Conservation (phyloP, 2,888 invertebrate species). For the Nebria brevicollis region DNA sequence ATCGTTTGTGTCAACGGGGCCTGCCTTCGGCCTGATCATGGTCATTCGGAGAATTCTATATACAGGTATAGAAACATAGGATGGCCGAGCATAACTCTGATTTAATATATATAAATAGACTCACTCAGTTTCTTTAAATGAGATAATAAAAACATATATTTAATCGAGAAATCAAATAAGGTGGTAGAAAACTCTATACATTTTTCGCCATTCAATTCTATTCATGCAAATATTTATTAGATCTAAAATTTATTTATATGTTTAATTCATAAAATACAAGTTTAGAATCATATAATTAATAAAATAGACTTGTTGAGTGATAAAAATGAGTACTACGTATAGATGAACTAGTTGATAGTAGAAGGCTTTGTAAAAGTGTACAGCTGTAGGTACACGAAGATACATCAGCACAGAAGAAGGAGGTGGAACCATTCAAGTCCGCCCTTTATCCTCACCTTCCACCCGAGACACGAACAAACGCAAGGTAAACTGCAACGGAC, state of each 20-base stretch:
- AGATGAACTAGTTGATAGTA: not conserved
- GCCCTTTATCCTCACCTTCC: conserved; percentile 45
- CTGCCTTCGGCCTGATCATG: conserved; percentile 8
- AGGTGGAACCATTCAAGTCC: conserved; percentile 34
- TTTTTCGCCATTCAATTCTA: not conserved
- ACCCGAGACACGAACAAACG: conserved; percentile 15
- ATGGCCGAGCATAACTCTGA: too few species aligned
- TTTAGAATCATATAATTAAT: too few species aligned
- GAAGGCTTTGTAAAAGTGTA: not conserved
- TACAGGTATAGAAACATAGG: not conserved
- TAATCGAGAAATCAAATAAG: too few species aligned
- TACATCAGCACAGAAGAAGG: conserved; percentile 26
- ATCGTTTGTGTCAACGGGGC: conserved; percentile 25
- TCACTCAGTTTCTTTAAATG: too few species aligned
- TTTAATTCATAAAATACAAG: too few species aligned
- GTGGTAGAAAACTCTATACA: not conserved
- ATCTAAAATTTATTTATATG: too few species aligned
- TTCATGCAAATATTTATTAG: too few species aligned
- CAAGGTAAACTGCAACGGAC: conserved; percentile 48
- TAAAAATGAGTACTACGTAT: too few species aligned
- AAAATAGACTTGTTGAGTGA: too few species aligned
- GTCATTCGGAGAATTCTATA: not conserved
- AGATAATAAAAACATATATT: too few species aligned
- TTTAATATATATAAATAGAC: too few species aligned
- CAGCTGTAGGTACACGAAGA: not conserved